These are phyloP conservation scores for Rhopalosiphum nymphaeae DNA, from an alignment of 2,888 invertebrate species.

Conservation along the genomic window DNA sequence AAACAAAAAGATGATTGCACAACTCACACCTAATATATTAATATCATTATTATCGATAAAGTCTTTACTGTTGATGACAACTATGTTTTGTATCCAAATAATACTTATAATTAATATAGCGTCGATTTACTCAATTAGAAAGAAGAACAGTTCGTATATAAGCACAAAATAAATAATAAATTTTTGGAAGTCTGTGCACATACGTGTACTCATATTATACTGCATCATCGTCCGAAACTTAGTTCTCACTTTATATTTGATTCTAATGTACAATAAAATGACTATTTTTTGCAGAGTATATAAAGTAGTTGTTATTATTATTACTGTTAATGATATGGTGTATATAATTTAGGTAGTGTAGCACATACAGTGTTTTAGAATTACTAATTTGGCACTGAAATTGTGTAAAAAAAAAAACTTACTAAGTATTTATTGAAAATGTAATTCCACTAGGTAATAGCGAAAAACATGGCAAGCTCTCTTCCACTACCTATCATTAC, in stretches of 20 bases:
- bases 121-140: background rate
- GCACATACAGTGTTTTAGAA: background rate
- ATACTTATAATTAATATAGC: background rate
- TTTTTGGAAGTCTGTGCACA: background rate
- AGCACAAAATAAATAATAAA: background rate
- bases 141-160: background rate
- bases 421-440: background rate
- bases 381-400: background rate
- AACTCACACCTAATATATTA: background rate
- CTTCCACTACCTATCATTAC: background rate
- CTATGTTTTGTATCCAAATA: background rate
- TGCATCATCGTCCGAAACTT: background rate
- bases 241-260: background rate
- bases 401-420: background rate
- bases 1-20: background rate
- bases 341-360: background rate
- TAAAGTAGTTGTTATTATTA: background rate
- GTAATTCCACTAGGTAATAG: background rate
- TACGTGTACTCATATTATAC: background rate
- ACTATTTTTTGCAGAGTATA: background rate
- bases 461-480: background rate
- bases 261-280: background rate
- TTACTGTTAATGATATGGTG: background rate
- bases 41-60: background rate
- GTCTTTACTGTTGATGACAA: background rate